A percentile compares a stretch with the other conserved stretches of the same genome.
Conservation (phyloP, 2,797 vertebrate genomes). For the Pseudochaenichthys georgianus region DNA sequence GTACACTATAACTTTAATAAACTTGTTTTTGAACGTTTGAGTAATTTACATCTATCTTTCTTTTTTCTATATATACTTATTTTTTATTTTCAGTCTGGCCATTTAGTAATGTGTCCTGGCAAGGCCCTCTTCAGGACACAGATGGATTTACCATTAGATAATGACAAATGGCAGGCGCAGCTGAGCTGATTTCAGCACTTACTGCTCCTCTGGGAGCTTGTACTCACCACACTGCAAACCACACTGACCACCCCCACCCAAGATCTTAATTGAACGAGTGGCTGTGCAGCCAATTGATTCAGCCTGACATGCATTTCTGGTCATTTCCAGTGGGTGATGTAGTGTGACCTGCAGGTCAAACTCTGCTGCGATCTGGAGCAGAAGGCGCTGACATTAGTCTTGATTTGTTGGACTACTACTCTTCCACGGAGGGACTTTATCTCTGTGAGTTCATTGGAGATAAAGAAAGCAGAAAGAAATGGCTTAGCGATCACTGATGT, state of each 20-base stretch:
- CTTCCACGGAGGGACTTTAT: conserved; percentile 46
- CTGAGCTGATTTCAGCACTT: conserved; percentile 82
- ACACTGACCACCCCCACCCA: conserved; percentile 47
- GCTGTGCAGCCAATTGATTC: conserved; percentile 77
- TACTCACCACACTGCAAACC: conserved; percentile 61
- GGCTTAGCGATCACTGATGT: conserved; percentile 33
- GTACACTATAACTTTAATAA: neutral
- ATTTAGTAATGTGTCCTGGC: conserved; percentile 53
- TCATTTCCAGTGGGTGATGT: conserved; percentile 74
- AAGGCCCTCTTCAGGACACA: conserved; percentile 58
- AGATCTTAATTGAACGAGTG: conserved; percentile 75
- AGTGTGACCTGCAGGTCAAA: conserved; percentile 72
- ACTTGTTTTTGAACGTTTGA: neutral
- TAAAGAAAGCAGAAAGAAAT: conserved; percentile 37
- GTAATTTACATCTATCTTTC: conserved; percentile 9
- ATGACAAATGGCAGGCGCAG: conserved; percentile 78
- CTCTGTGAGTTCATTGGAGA: conserved; percentile 54
- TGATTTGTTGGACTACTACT: conserved; percentile 72
- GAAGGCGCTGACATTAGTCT: conserved; percentile 59
- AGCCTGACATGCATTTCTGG: conserved; percentile 75
- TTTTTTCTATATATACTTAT: conserved; percentile 30
- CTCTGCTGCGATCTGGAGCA: conserved; percentile 56
- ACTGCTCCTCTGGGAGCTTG: conserved; percentile 72
- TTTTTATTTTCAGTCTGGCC: conserved; percentile 54
- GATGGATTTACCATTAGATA: conserved; percentile 84